Percentiles rank a stretch among this genome's conserved stretches.
These are phyloP conservation scores for Brenthis daphne DNA, from an alignment of 2,888 invertebrate species.

Conservation along the genomic window DNA sequence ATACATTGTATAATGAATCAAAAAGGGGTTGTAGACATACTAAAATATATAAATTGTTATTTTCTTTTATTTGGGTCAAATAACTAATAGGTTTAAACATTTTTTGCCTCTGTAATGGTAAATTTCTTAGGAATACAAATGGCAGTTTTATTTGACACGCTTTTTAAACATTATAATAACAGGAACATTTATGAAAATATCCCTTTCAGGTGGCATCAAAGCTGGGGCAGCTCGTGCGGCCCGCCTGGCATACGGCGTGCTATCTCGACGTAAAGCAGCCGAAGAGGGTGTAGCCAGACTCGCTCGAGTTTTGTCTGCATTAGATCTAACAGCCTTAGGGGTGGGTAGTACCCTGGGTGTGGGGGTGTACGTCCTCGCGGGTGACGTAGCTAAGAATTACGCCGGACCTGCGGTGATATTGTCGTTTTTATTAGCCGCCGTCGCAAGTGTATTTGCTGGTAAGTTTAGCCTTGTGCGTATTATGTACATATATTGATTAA, in stretches of 20 bases:
- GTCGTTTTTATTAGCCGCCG: constrained; percentile 93
- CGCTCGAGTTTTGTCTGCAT: constrained; percentile 88
- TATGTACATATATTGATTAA: no score
- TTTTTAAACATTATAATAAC: no score
- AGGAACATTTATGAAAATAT: not conserved
- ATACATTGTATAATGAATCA: no score
- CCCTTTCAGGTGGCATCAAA: constrained; percentile 63
- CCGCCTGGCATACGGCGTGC: constrained; percentile 61
- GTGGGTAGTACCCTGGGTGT: constrained; percentile 93
- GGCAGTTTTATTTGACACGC: no score
- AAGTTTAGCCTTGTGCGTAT: constrained; percentile 43
- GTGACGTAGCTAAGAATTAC: constrained; percentile 89
- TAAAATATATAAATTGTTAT: no score
- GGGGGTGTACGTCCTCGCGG: constrained; percentile 94
- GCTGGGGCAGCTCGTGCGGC: constrained; percentile 64
- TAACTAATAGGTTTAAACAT: no score
- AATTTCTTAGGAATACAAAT: no score
- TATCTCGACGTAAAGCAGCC: constrained; percentile 73
- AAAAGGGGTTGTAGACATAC: no score
- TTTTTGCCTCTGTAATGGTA: no score
- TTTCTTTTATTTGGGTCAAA: no score
- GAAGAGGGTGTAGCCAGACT: constrained; percentile 78
- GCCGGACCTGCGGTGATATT: constrained; percentile 94
- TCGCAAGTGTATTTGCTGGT: constrained; percentile 96
- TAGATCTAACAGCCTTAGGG: constrained; percentile 92